Evolutionary conservation across 2,113 vertebrate genomes (phyloP), one percentile per base, ranked within the genome.

Genomic region (Alethe diademata): DNA sequence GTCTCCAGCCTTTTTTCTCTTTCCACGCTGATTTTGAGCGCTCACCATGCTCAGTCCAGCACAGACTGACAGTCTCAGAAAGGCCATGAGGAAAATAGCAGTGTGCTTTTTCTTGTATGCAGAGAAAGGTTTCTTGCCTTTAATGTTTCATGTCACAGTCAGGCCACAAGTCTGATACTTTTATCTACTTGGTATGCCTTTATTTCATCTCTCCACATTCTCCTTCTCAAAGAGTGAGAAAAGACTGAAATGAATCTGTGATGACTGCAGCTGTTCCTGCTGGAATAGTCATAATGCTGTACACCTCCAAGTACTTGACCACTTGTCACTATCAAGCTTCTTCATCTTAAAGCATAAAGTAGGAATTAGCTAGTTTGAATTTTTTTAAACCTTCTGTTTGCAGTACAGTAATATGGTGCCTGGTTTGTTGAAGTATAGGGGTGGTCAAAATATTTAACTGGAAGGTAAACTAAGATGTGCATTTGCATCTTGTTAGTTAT

Each of bases 201-300:
- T 92, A 94, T 96, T 97, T 96, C 93, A 95, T 96, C 95, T 96
- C 73, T 96, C n/a, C 69, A 86, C 88, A 45, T 90, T 90, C 76
- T 76, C 11, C 64, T 78, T 54, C 86, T 96, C 92, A 96, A 96
- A 97, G 94, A 86, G 40, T 57, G 73, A 92, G 88, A 92, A 93
- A 80, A 88, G 88, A 50, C 72, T 95, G 92, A 92, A 96, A 65
- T 86, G 92, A 90, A 45, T 84, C 79, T 72, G 43, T 70, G 82
- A 18, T 79, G 80, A 64, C 85, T 83, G 79, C 90, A 64, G 62
- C 58, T 76, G 18, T 75, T 94, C 36, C 73, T 88, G 67, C 72
- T 58, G 78, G 47, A 88, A 47, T 56, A 83, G 72, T 79, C 72
- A 6, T 51, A 45, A 42, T 31, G 36, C 67, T 58, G 24, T 45